A percentile compares a stretch with the other conserved stretches of the same genome.
Conservation (phyloP, 2,888 invertebrate species). For the Drosophila putrida region DNA sequence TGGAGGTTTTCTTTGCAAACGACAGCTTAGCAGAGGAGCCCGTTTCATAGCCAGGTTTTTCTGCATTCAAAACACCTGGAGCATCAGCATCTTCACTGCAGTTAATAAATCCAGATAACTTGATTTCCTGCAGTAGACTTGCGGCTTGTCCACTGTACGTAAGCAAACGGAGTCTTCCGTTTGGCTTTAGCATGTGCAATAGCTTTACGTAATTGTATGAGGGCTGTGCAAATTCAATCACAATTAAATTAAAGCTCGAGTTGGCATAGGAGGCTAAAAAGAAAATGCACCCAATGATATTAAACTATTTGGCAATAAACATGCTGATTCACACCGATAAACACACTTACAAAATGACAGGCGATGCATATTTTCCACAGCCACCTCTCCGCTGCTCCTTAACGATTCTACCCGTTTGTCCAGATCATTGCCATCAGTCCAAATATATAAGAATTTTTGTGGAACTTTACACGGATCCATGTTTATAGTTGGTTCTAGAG, state of each 20-base stretch:
- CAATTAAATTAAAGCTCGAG: conserved; percentile 88
- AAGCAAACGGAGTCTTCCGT: conserved; percentile 87
- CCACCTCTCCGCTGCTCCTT: conserved; percentile 86
- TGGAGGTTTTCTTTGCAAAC: conserved; percentile 75
- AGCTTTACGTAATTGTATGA: conserved; percentile 86
- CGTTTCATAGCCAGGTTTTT: conserved; percentile 91
- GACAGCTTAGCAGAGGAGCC: conserved; percentile 88
- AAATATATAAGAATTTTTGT: conserved; percentile 87
- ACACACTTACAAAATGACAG: conserved; percentile 87
- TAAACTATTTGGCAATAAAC: conserved; percentile 21
- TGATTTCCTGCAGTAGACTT: conserved; percentile 86
- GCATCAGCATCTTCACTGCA: conserved; percentile 67
- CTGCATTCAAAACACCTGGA: conserved; percentile 85
- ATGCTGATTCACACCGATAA: conserved; percentile 63
- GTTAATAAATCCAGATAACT: conserved; percentile 88
- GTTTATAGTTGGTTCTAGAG: conserved; percentile 36
- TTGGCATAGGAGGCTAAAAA: conserved; percentile 87
- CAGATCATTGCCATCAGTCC: conserved; percentile 87
- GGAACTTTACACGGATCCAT: conserved; percentile 84
- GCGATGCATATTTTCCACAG: conserved; percentile 88
- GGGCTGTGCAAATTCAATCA: conserved; percentile 84
- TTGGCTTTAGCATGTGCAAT: conserved; percentile 88
- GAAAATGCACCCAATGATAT: conserved; percentile 39
- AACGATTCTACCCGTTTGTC: conserved; percentile 87
- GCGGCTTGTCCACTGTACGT: conserved; percentile 85